Conservation (phyloP, 2,113 vertebrate genomes). For the Mohoua ochrocephala region DNA sequence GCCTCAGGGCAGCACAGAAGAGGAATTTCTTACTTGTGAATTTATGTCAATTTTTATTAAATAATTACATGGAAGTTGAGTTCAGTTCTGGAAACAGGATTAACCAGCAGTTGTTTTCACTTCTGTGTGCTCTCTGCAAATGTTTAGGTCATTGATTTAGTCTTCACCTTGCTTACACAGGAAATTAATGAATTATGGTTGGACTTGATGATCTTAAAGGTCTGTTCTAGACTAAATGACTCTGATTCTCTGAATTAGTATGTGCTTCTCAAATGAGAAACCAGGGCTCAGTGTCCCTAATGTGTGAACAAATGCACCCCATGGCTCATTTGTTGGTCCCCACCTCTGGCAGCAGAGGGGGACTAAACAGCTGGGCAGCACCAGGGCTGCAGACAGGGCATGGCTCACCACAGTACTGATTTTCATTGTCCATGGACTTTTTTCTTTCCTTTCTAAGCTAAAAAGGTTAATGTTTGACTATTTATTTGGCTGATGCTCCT, state of each 20-base stretch:
- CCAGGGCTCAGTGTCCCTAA: accelerated
- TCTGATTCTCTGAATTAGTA: background rate
- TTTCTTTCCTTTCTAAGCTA: background rate
- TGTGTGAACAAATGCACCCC: accelerated
- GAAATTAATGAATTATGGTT: background rate
- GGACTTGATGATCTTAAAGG: background rate
- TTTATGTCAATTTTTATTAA: background rate
- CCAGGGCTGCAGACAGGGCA: background rate
- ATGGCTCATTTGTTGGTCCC: background rate
- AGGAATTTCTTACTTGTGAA: background rate
- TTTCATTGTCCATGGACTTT: background rate
- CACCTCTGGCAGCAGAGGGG: background rate
- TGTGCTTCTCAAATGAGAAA: background rate
- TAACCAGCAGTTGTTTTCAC: background rate
- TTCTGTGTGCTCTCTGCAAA: background rate
- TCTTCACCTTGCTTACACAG: background rate
- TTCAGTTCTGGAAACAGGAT: background rate
- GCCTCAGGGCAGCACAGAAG: background rate
- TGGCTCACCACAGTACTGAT: background rate
- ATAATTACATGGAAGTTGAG: background rate
- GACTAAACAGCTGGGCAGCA: background rate
- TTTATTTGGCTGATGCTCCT: background rate
- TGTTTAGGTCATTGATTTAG: background rate
- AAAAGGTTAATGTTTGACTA: slow-evolving; percentile 32
- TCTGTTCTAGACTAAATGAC: background rate